Evolutionary conservation across 2,888 invertebrate species (phyloP).

Genomic region (Thumatha senex): DNA sequence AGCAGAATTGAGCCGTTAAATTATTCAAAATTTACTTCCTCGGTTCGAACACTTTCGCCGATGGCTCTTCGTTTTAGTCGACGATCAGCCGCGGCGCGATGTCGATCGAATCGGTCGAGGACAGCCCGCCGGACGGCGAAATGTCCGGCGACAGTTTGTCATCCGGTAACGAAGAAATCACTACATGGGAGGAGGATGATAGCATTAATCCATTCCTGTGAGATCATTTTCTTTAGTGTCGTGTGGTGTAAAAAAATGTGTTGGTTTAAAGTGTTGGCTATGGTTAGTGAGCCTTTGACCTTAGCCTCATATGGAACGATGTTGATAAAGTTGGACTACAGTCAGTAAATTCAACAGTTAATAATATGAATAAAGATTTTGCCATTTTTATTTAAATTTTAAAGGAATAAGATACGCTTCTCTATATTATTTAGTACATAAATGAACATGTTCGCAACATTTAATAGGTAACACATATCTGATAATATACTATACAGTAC

Average conservation of each 20-base stretch:
- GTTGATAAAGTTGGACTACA: background rate
- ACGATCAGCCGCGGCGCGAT: slow-evolving; percentile 51
- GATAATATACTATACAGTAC: no score
- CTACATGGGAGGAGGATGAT: slow-evolving; percentile 28
- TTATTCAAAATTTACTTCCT: slow-evolving; percentile 49
- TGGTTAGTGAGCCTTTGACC: slow-evolving; percentile 15
- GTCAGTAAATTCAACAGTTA: no score
- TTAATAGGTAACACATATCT: no score
- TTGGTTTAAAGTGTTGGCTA: slow-evolving; percentile 22
- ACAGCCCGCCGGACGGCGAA: slow-evolving; percentile 30
- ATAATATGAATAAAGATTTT: no score
- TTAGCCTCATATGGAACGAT: background rate
- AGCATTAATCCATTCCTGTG: slow-evolving; percentile 48
- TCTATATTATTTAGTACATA: no score
- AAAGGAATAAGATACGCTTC: no score
- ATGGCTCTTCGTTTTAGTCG: slow-evolving; percentile 46
- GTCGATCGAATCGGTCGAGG: slow-evolving; percentile 44
- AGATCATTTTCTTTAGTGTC: slow-evolving; percentile 41
- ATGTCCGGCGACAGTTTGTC: slow-evolving; percentile 72
- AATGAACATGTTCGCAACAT: no score
- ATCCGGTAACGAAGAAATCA: slow-evolving; percentile 29
- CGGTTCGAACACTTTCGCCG: slow-evolving; percentile 40
- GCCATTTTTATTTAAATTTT: no score
- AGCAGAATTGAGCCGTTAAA: slow-evolving; percentile 46
- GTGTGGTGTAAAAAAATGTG: slow-evolving; percentile 27